Base-by-base conservation (phyloP, 2,888 invertebrate genomes). In the Eucera pruinosa region DNA sequence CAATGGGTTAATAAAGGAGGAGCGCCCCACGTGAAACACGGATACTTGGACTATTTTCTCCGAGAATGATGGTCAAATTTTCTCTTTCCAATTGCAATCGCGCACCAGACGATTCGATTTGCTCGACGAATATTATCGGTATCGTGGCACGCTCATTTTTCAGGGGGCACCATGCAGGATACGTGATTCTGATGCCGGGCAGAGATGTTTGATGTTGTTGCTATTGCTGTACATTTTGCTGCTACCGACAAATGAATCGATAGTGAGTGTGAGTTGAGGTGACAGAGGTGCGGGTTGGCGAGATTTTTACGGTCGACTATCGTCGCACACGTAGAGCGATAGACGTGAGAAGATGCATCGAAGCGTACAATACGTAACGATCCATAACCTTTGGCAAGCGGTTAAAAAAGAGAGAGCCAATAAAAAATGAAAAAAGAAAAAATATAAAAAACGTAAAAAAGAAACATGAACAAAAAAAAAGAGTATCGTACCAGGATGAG, bases 301-400 rank as follows among this genome's bases (percentile, higher is more conserved):
- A 54, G 60, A 54, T 3, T 50, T 25, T 64, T 27, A 18, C 20
- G n/a, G 39, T 60, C 72, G 72, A 27, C 72, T 72, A 72, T 68
- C 67, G 72, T 72, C 73, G 73, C 68, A 73, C 73, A 73, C 72
- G 67, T 73, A 67, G 64, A 67, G 48, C 71, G 75, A 71, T 71
- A 66, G 71, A 13, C 70, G 64, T 58, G 58, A 18, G 18, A 20
- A 55, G 74, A 74, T 70, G 70, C 74, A 70, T 69, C 74, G 62
- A 66, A 64, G 79, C 64, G 48, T 73, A 82, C 67, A 73, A 72
- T 71, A 65, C 58, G 70, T 58, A 62, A 77, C 68, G 70, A 68
- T 75, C 68, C 77, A 69, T 75, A 54, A 64, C 77, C 60, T 64
- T 43, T 78, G 60, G 61, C 74, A 73, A 61, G 61, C 60, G 66